Percentiles rank a stretch among this genome's conserved stretches.
phyloP scores from a whole-genome alignment of 2,888 invertebrate species.

The Leptopterna dolabrata region DNA sequence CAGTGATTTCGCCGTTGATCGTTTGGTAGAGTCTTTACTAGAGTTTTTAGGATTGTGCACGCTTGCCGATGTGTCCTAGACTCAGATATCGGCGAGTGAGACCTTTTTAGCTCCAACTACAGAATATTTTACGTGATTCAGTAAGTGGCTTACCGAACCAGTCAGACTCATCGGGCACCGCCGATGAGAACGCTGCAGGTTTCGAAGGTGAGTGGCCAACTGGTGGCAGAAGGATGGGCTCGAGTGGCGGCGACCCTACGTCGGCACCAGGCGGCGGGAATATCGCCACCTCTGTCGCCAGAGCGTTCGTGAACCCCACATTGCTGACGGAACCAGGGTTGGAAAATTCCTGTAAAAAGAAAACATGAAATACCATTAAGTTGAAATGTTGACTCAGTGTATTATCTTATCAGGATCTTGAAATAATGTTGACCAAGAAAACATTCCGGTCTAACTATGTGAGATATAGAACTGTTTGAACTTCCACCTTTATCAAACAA shows the following conservation, averaged over 20 bases:
- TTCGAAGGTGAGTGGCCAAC: constrained; percentile 35
- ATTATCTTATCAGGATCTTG: neutral
- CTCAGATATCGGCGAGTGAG: too few relatives aligned
- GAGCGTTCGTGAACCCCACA: constrained; percentile 61
- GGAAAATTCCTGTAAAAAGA: constrained; percentile 62
- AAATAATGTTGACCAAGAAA: neutral
- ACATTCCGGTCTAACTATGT: neutral
- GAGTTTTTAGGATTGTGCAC: too few relatives aligned
- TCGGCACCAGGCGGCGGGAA: constrained; percentile 66
- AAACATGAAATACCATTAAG: neutral
- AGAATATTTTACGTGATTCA: too few relatives aligned
- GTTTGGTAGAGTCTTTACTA: too few relatives aligned
- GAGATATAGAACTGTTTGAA: neutral
- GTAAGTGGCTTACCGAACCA: constrained; percentile 68
- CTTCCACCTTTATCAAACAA: too few relatives aligned
- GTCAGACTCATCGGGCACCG: constrained; percentile 67
- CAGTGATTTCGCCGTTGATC: too few relatives aligned
- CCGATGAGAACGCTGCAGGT: constrained; percentile 63
- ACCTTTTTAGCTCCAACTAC: too few relatives aligned
- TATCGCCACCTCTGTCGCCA: constrained; percentile 67
- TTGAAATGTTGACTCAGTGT: neutral
- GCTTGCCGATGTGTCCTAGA: too few relatives aligned
- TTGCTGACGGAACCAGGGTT: constrained; percentile 65
- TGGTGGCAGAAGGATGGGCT: constrained; percentile 55
- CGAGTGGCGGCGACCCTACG: constrained; percentile 53